Conservation (phyloP, 1,140 invertebrate species). For the Varroa destructor region DNA sequence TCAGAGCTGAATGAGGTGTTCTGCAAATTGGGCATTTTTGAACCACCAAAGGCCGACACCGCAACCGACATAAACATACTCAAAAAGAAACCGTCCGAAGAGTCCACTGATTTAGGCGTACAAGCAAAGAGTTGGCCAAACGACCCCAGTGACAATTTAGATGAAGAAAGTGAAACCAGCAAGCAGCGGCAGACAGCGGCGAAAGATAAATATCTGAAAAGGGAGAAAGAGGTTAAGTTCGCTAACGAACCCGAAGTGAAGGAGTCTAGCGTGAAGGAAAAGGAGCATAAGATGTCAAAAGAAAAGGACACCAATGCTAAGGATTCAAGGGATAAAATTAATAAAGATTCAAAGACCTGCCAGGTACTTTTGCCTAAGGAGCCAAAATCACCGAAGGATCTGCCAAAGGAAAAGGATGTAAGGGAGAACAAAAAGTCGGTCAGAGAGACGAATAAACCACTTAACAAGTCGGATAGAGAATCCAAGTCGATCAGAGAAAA, state of each 20-base stretch:
- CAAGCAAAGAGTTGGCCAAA: no score
- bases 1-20: no score
- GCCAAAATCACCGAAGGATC: slow-evolving; percentile 3
- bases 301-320: background rate
- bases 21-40: no score
- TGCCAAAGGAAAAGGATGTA: background rate
- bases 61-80: no score
- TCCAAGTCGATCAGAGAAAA: no score
- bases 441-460: background rate
- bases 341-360: no score
- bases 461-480: no score
- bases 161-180: background rate
- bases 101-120: no score
- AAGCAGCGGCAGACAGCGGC: background rate
- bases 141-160: no score
- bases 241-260: background rate
- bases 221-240: background rate
- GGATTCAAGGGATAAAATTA: background rate
- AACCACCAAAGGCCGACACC: no score
- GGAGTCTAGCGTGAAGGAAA: background rate
- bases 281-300: background rate
- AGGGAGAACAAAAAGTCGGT: background rate
- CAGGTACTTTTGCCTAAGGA: background rate
- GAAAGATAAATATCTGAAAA: background rate
- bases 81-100: no score